A percentile compares a stretch with the other conserved stretches of the same genome.
Evolutionary conservation across 2,888 invertebrate species (phyloP).

Genomic region (Brachyptera risi): DNA sequence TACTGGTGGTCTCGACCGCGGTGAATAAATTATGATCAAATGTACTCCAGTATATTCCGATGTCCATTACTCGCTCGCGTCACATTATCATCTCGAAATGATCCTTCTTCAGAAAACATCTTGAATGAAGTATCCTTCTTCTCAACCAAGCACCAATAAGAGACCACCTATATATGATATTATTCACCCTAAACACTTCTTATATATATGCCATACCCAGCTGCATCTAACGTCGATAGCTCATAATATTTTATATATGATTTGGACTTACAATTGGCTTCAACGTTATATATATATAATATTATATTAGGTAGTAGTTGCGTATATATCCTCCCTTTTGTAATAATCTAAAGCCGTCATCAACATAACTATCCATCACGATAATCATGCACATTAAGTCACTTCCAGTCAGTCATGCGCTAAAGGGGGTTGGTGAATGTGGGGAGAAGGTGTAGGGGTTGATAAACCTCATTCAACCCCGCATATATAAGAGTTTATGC

Average conservation of each 20-base stretch:
- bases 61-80: no score
- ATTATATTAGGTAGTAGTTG: constrained; percentile 1
- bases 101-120: no score
- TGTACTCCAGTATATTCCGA: no score
- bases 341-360: constrained; percentile 20
- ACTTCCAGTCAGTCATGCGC: constrained; percentile 13
- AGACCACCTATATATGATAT: constrained; percentile 2
- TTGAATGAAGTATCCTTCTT: no score
- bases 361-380: constrained; percentile 23
- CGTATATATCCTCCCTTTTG: constrained; percentile 17
- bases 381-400: constrained; percentile 27
- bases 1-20: no score
- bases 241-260: constrained; percentile 27
- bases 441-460: no score
- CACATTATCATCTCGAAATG: no score
- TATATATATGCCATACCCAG: constrained; percentile 20
- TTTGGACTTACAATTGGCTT: constrained; percentile 15
- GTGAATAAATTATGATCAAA: no score
- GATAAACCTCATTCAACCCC: constrained; percentile 13
- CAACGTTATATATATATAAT: constrained; percentile 9
- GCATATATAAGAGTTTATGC: neutral
- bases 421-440: no score
- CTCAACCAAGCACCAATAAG: neutral
- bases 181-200: constrained; percentile 10
- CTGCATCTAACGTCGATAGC: constrained; percentile 27